Conservation (phyloP, 2,888 invertebrate species). For the Macrostomum cliftonense region DNA sequence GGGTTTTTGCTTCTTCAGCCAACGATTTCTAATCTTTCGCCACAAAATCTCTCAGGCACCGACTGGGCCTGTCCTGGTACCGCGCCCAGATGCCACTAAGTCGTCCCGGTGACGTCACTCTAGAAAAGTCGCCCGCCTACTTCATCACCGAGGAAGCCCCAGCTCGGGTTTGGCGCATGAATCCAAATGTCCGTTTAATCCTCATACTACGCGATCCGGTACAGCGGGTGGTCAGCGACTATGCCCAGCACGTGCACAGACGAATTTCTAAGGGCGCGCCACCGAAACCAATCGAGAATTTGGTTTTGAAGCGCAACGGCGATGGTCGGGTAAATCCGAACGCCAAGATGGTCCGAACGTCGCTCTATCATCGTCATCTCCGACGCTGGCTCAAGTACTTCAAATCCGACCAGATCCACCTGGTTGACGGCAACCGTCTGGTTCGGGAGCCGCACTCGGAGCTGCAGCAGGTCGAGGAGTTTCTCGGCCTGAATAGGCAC, state of each 20-base stretch:
- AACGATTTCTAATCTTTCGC: no score
- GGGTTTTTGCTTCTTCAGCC: no score
- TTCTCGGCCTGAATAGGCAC: constrained; percentile 24
- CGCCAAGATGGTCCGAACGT: constrained; percentile 40
- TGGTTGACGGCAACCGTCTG: constrained; percentile 52
- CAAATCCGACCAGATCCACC: constrained; percentile 67
- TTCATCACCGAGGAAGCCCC: constrained; percentile 92
- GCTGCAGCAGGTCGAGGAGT: constrained; percentile 26
- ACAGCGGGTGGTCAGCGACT: constrained; percentile 82
- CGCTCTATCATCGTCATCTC: constrained; percentile 73
- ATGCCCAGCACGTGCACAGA: constrained; percentile 54
- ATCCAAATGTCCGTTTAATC: constrained; percentile 43
- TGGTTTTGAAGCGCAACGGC: neutral
- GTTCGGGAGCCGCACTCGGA: constrained; percentile 27
- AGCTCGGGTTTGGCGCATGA: constrained; percentile 51
- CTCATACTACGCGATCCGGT: constrained; percentile 87
- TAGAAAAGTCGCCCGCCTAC: constrained; percentile 93
- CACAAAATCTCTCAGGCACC: no score
- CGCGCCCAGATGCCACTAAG: constrained; percentile 68
- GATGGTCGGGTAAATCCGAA: neutral
- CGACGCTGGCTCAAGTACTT: constrained; percentile 79
- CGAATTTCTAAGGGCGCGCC: no score
- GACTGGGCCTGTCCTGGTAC: constrained; percentile 81
- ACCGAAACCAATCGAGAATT: no score
- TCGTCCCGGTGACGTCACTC: constrained; percentile 53